Evolutionary conservation across 2,113 vertebrate genomes (phyloP).

Genomic region (Motacilla tschutschensis): DNA sequence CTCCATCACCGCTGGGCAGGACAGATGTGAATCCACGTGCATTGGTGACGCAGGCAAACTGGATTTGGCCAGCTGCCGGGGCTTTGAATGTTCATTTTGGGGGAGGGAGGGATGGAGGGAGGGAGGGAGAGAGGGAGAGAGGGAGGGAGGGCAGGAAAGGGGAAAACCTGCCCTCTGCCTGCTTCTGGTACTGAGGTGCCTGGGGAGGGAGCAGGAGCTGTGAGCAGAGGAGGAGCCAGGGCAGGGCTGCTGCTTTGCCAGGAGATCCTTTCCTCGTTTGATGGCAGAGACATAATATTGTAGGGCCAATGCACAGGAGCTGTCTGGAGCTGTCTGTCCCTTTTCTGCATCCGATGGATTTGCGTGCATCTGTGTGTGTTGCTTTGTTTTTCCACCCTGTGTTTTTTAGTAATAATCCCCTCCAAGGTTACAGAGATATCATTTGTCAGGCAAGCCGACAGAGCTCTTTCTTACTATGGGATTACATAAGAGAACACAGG

Average conservation of each 20-base stretch:
- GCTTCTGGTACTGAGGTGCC: not conserved
- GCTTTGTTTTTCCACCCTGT: conserved; percentile 10
- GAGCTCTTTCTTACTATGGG: conserved; percentile 58
- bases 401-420: conserved; percentile 58
- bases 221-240: not conserved
- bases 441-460: conserved; percentile 56
- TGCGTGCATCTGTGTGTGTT: not conserved
- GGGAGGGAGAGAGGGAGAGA: not conserved
- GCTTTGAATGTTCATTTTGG: conserved; percentile 45
- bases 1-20: conserved; percentile 28
- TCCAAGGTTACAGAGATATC: conserved; percentile 66
- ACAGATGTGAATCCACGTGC: conserved; percentile 58
- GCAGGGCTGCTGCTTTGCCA: not conserved
- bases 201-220: not conserved
- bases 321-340: not conserved
- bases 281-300: not conserved
- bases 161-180: not conserved
- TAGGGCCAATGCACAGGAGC: not conserved
- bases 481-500: conserved; percentile 67
- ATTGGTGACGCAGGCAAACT: conserved; percentile 40
- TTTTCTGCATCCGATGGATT: conserved; percentile 9
- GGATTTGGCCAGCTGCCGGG: conserved; percentile 47
- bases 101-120: not conserved
- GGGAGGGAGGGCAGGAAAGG: not conserved
- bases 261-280: not conserved